phyloP scores from a whole-genome alignment of 2,113 vertebrate species.

The Oncorhynchus nerka region DNA sequence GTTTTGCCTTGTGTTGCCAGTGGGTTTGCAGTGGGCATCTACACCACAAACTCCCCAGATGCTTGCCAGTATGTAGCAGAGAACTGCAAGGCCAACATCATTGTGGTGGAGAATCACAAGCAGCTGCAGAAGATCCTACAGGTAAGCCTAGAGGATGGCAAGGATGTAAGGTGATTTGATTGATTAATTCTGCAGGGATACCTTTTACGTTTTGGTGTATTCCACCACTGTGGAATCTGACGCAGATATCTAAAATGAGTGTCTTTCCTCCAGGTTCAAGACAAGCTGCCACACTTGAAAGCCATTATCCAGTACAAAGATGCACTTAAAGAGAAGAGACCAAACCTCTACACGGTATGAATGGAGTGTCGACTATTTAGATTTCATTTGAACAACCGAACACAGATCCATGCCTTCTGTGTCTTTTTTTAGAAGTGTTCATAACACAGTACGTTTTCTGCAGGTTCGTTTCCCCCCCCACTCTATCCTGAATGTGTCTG shows the following conservation, averaged over 20 bases:
- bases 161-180: no score
- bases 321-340: constrained; percentile 72
- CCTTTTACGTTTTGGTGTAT: not conserved
- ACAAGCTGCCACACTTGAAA: constrained; percentile 82
- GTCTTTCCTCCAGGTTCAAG: constrained; percentile 68
- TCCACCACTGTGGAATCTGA: not conserved
- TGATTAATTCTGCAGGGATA: no score
- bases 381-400: not conserved
- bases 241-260: not conserved
- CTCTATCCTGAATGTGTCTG: not conserved
- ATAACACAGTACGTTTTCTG: not conserved
- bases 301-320: constrained; percentile 86
- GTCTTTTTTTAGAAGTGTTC: not conserved
- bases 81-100: constrained; percentile 80
- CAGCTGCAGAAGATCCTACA: constrained; percentile 90
- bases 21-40: constrained; percentile 90
- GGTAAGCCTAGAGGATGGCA: constrained; percentile 64
- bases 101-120: constrained; percentile 88
- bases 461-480: not conserved
- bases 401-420: not conserved
- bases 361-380: not conserved
- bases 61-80: constrained; percentile 85
- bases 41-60: constrained; percentile 88
- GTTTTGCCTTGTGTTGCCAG: constrained; percentile 57
- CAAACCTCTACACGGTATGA: constrained; percentile 82